Evolutionary conservation across 2,113 vertebrate species (phyloP).

Genomic region (Muntiacus reevesi): DNA sequence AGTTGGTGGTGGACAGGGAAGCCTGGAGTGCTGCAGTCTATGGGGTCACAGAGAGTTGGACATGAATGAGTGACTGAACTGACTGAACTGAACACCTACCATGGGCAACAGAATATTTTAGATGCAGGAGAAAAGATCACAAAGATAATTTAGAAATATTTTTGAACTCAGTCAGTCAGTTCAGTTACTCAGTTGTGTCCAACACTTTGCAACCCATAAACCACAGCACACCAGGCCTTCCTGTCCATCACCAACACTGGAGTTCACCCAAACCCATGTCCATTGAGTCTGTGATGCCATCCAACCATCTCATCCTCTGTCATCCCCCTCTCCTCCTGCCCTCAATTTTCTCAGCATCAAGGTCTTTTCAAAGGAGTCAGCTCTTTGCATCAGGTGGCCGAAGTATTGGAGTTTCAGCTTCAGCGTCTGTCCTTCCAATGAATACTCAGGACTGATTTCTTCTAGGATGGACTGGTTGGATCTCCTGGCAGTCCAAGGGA

Average conservation of each 20-base stretch:
- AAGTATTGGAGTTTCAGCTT: neutral
- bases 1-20: no score
- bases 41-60: no score
- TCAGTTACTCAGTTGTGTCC: accelerated
- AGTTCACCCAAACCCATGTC: neutral
- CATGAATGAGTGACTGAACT: neutral
- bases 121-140: neutral
- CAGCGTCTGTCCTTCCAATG: neutral
- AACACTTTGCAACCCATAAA: neutral
- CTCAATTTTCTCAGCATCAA: neutral
- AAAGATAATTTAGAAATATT: neutral
- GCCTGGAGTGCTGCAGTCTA: no score
- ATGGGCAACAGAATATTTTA: neutral
- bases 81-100: neutral
- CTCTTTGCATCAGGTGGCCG: neutral
- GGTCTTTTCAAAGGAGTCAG: neutral
- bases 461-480: no score
- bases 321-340: neutral
- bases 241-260: neutral
- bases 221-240: accelerated
- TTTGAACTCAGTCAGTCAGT: neutral
- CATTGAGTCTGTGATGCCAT: accelerated
- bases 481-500: no score
- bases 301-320: neutral
- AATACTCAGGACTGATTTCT: neutral